Conservation (phyloP, 2,888 invertebrate genomes). For the Steinernema hermaphroditum region DNA sequence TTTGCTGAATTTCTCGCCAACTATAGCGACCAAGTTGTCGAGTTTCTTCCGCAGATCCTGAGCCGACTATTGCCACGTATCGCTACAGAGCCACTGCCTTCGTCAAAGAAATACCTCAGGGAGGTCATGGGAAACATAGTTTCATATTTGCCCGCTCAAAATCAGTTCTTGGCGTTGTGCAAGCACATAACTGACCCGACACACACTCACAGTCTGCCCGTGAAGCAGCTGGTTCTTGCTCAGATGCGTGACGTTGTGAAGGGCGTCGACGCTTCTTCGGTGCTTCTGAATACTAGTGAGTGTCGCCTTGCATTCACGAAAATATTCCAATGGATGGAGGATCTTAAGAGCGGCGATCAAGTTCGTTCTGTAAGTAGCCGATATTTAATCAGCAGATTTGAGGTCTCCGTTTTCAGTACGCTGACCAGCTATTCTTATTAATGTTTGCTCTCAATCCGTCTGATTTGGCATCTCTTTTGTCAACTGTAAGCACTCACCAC, state of each 20-base stretch:
- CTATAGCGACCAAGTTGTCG: neutral
- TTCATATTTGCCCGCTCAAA: neutral
- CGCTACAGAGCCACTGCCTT: neutral
- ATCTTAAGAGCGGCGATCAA: constrained; percentile 71
- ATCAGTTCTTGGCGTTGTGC: constrained; percentile 31
- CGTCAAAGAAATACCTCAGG: neutral
- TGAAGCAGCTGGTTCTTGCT: constrained; percentile 10
- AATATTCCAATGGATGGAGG: constrained; percentile 77
- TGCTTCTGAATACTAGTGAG: constrained; percentile 70
- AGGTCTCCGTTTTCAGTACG: neutral
- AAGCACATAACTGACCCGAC: constrained; percentile 43
- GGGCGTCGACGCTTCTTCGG: constrained; percentile 7
- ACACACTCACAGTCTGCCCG: constrained; percentile 42
- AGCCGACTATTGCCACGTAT: neutral
- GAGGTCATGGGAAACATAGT: neutral
- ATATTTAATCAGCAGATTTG: too few relatives aligned
- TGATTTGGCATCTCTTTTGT: neutral
- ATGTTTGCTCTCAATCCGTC: constrained; percentile 14
- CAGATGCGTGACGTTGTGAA: constrained; percentile 7
- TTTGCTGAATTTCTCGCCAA: neutral
- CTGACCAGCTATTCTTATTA: neutral
- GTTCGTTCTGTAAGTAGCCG: neutral
- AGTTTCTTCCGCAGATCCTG: neutral
- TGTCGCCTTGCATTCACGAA: constrained; percentile 73
- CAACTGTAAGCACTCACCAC: neutral